Base-by-base conservation (phyloP, 2,888 invertebrate species). In the Spodoptera picta region DNA sequence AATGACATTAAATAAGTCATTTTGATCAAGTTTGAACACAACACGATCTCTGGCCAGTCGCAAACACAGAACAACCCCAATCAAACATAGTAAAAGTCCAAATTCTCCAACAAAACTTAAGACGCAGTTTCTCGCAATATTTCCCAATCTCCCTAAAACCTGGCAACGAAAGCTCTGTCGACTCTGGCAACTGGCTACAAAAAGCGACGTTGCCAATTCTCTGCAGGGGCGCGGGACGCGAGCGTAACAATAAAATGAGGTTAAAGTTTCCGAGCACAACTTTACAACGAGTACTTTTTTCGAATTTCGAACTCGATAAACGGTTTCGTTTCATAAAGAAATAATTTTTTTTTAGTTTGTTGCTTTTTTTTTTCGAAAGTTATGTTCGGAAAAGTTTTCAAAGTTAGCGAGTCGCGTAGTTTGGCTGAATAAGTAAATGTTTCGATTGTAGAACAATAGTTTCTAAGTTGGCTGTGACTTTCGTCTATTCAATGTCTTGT, bases 241-340 rank as follows among this genome's bases (percentile, higher is more conserved):
- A 83, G 80, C 85, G 87, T 87, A 88, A 88, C 88, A 87, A 77
- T 76, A 90, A 36, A 94, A 93, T 92, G 94, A 94, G 93, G 93
- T 93, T 94, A 93, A 93, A 93, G 92, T 94, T 93, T 92, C 87
- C 86, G 87, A 90, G 88, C 88, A 83, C 86, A 85, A 87, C 87
- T 88, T 89, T 88, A 83, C 56, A 66, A 73, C 47, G 75, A 80
- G 78, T 73, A 86, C 84, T 86, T 83, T 86, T 88, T 88, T 91
- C 80, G 75, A 83, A 80, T 66, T 80, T 69, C 54, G 53, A 77
- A 80, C 53, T 76, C 48, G 53, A 70, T 79, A 77, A 78, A 71
- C 54, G n/a, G 58, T 73, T 56, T 42, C 58, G 59, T 63, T 36
- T 63, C 48, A 79, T 77, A 73, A 73, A 77, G 55, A 71, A 75